Conservation (phyloP, 2,888 invertebrate species). For the Geophilus truncorum region DNA sequence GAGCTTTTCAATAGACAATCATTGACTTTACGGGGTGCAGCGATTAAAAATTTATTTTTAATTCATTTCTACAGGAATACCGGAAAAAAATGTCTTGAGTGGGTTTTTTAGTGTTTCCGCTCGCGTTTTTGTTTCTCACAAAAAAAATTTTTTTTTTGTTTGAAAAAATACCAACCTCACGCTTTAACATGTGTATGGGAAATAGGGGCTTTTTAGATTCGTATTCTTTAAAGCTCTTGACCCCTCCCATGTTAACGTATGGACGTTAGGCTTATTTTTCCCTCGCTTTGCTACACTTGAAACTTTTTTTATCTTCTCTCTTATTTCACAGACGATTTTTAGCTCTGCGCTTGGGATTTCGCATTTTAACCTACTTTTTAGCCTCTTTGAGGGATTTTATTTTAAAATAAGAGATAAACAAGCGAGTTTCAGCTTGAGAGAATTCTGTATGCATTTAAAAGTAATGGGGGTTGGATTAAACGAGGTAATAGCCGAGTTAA, state of each 20-base stretch:
- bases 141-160: no score
- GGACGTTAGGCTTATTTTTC: neutral
- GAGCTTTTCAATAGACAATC: neutral
- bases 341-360: no score
- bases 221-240: neutral
- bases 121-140: neutral
- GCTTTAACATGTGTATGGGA: neutral
- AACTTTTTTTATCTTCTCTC: no score
- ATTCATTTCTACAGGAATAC: no score
- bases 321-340: no score
- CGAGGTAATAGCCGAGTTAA: neutral
- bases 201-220: neutral
- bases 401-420: neutral
- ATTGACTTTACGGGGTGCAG: neutral
- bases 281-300: neutral
- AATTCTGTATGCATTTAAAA: neutral
- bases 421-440: neutral
- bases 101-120: no score
- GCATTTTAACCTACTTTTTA: no score
- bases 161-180: no score
- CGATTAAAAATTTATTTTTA: neutral
- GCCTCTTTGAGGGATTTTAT: no score
- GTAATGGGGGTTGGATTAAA: neutral
- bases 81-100: no score
- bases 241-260: neutral